Evolutionary conservation across 2,113 vertebrate species (phyloP).

Genomic region (Bothrops jararaca): DNA sequence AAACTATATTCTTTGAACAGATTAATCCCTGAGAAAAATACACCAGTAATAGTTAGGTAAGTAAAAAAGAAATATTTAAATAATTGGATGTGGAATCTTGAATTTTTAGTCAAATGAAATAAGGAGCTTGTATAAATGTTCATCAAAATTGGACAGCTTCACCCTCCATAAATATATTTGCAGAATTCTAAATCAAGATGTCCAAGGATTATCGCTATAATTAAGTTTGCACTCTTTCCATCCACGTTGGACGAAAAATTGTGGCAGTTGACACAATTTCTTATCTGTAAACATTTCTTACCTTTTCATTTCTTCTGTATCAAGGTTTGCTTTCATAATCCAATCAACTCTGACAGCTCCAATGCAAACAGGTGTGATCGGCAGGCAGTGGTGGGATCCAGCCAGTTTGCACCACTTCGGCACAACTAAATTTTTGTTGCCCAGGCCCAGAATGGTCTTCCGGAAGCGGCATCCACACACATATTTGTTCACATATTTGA

Average conservation of each 20-base stretch:
- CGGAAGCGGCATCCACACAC: no score
- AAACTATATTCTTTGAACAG: conserved; percentile 23
- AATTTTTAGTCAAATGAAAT: background rate
- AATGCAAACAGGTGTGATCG: background rate
- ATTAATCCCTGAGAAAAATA: conserved; percentile 5
- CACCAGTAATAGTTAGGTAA: background rate
- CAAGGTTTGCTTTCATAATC: conserved; percentile 20
- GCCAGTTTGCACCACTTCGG: no score
- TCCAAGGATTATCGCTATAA: conserved; percentile 45
- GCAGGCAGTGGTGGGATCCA: background rate
- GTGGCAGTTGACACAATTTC: conserved; percentile 42
- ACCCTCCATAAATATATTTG: conserved; percentile 12
- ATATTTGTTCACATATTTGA: no score
- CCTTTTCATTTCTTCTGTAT: conserved; percentile 24
- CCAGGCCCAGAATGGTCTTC: no score
- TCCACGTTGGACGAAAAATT: conserved; percentile 33
- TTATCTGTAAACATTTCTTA: background rate
- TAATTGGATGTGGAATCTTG: background rate
- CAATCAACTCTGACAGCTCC: conserved; percentile 12
- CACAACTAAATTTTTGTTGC: no score
- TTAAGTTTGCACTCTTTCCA: conserved; percentile 52
- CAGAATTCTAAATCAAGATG: conserved; percentile 31
- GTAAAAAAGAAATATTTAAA: conserved; percentile 34
- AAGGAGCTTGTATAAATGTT: background rate
- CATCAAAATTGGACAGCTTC: conserved; percentile 17